Evolutionary conservation across 2,797 vertebrate genomes (phyloP).

Genomic region (Protosalanx chinensis): DNA sequence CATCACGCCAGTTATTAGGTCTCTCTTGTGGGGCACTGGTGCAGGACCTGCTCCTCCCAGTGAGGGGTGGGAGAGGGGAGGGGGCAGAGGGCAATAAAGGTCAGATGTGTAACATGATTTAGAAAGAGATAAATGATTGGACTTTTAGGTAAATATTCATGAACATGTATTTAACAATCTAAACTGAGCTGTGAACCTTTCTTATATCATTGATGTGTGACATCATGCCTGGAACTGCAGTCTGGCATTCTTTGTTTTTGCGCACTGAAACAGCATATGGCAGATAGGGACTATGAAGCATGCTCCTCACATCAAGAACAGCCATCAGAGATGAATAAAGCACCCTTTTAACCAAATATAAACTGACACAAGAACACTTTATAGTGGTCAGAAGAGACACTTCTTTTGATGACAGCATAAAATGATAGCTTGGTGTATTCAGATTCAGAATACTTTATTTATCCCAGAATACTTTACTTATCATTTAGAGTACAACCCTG

Average conservation of each 20-base stretch:
- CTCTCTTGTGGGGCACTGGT: slow-evolving; percentile 1
- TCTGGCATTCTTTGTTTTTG: slow-evolving; percentile 15
- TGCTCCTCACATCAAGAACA: slow-evolving; percentile 56
- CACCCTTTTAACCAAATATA: slow-evolving; percentile 3
- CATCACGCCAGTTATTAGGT: slow-evolving; percentile 1
- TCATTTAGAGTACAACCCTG: neutral
- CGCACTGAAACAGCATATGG: slow-evolving; percentile 70
- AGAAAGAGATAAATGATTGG: neutral
- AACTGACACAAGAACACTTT: neutral
- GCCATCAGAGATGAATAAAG: slow-evolving; percentile 46
- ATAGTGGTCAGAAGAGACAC: slow-evolving; percentile 2
- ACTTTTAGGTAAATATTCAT: neutral
- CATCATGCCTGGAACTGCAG: neutral
- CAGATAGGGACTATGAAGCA: slow-evolving; percentile 61
- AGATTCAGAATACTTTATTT: too few relatives aligned
- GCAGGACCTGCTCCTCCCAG: slow-evolving; percentile 11
- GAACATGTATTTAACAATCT: too few relatives aligned
- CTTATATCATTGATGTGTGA: neutral
- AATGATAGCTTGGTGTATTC: neutral
- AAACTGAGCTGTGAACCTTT: too few relatives aligned
- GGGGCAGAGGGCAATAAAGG: neutral
- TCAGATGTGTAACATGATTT: neutral
- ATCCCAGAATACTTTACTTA: too few relatives aligned
- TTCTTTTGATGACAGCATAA: neutral
- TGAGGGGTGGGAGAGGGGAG: neutral